These are phyloP conservation scores for Lasioglossum marginatum DNA, from an alignment of 2,888 invertebrate species.

Conservation along the genomic window DNA sequence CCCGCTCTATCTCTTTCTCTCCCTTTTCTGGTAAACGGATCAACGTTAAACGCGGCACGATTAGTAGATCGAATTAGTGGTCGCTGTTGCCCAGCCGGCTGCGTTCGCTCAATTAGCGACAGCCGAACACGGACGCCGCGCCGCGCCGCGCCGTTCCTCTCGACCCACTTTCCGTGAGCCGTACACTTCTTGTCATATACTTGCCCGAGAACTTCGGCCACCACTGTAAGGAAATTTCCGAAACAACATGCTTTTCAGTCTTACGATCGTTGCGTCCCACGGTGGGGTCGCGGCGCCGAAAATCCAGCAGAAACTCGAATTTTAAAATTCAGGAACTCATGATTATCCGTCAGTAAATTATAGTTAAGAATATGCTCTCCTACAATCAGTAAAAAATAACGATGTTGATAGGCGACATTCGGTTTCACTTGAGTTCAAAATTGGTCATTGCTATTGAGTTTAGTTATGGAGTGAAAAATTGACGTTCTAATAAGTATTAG, in stretches of 20 bases:
- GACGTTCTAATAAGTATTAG: too few species aligned
- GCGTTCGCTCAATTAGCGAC: conserved; percentile 69
- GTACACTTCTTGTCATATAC: conserved; percentile 53
- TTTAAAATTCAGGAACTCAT: too few species aligned
- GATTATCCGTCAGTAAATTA: too few species aligned
- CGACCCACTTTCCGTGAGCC: conserved; percentile 55
- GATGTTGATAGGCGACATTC: too few species aligned
- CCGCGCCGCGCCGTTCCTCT: conserved; percentile 24
- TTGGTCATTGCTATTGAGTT: too few species aligned
- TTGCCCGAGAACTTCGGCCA: conserved; percentile 21
- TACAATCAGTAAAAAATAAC: too few species aligned
- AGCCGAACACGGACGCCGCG: conserved; percentile 20
- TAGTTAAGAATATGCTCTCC: too few species aligned
- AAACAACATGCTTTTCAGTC: conserved; percentile 2
- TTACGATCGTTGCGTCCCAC: background rate
- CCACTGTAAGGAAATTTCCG: conserved; percentile 19
- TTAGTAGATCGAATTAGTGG: conserved; percentile 16
- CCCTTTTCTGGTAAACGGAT: conserved; percentile 22
- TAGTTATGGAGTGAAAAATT: too few species aligned
- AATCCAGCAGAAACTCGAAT: too few species aligned
- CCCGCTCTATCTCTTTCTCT: background rate
- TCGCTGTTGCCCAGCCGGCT: background rate
- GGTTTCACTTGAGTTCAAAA: too few species aligned
- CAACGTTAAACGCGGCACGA: conserved; percentile 22
- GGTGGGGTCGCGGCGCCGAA: too few species aligned